Percentiles rank a stretch among this genome's conserved stretches.
Conservation (phyloP, 2,888 invertebrate species). For the Ophioninae sp. region DNA sequence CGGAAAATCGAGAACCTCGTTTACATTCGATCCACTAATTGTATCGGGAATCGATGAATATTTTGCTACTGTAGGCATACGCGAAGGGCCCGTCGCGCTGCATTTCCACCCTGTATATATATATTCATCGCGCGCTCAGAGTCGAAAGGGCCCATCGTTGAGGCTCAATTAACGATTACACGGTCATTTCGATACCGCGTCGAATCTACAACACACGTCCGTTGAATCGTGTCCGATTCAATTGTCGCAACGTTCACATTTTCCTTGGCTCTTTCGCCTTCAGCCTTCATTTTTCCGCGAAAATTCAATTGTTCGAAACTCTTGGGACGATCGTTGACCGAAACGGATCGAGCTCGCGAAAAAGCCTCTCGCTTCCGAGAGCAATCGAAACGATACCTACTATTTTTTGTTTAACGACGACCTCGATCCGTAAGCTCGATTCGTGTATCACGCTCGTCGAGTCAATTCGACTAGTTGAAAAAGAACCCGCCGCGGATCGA, state of each 20-base stretch:
- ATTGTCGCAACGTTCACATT: neutral
- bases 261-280: neutral
- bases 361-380: neutral
- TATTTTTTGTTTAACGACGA: too few species aligned
- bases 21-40: slow-evolving; percentile 71
- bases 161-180: neutral
- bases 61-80: slow-evolving; percentile 65
- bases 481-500: neutral
- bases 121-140: neutral
- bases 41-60: slow-evolving; percentile 75
- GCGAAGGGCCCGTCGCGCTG: neutral
- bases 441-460: neutral
- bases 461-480: neutral
- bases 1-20: slow-evolving; percentile 65
- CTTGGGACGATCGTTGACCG: neutral
- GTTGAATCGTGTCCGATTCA: neutral
- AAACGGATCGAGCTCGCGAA: neutral
- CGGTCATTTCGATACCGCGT: neutral
- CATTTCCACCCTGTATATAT: slow-evolving; percentile 6
- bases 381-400: neutral
- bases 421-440: too few species aligned
- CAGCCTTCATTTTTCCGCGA: neutral
- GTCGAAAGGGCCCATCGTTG: neutral
- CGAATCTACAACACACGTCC: neutral
- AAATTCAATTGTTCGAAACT: neutral